Conservation (phyloP, 2,113 vertebrate genomes). For the Ovis aries region ARS-UI_Ramb_v3.0 NC_056054.1:220778501-220779000, state of each 20-base stretch:
- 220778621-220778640: background rate
- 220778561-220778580: background rate
- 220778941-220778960: background rate
- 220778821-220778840: background rate
- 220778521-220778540: background rate
- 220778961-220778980: background rate
- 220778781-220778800: background rate
- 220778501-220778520: slow-evolving; percentile 13
- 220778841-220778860: background rate
- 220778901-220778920: background rate
- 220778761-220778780: background rate
- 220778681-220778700: background rate
- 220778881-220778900: background rate
- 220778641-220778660: background rate
- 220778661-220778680: background rate
- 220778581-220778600: slow-evolving; percentile 1
- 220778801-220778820: background rate
- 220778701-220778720: background rate
- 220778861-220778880: background rate
- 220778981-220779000: background rate
- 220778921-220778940: background rate
- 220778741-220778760: background rate
- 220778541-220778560: background rate
- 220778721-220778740: background rate
- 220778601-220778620: background rate